Evolutionary conservation across 2,113 vertebrate species (phyloP), one percentile per base, ranked within the genome.

Genomic region (Pardalotus punctatus): DNA sequence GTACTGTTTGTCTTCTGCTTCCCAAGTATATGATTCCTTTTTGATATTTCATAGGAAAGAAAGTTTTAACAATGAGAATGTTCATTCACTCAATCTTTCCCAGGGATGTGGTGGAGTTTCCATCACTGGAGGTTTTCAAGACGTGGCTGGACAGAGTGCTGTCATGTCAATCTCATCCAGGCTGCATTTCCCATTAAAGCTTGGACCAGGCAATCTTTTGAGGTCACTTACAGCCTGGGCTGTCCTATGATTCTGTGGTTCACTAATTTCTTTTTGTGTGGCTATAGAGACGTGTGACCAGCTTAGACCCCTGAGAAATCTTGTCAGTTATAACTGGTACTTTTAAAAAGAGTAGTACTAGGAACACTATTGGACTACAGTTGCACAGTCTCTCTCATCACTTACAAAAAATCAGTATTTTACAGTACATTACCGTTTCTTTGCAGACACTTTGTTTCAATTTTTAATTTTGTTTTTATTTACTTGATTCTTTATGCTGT

Each of bases 161-260:
- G 16, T n/a, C n/a, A n/a, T n/a, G 5, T 5, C 53, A 48, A 51
- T 33, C 14, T 81, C 25, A 38, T 23, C 25, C 22, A 65, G 70
- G 22, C 21, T 81, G 28, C 10, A 27, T 58, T 92, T 84, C 31
- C 7, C 14, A 58, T 18, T 13, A 67, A 62, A 54, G 4, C 2
- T 3, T 57, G 18, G 5, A 38, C 29, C 4, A 51, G 17, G 4
- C 0, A 2, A 17, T 25, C 20, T 67, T 80, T 7, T 67, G 23
- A 45, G 11, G 19, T 35, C 10, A 4, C 8, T 64, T 47, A 7
- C 15, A 57, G 1, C 4, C 28, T 62, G 11, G 23, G 5, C 28
- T 84, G 11, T 43, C 69, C 31, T 45, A 12, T n/a, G 24, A 33
- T 36, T 72, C 14, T 31, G 12, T 31, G 18, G 3, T n/a, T 88